Evolutionary conservation across 2,797 vertebrate genomes (phyloP).

Genomic region (Amblyraja radiata): DNA sequence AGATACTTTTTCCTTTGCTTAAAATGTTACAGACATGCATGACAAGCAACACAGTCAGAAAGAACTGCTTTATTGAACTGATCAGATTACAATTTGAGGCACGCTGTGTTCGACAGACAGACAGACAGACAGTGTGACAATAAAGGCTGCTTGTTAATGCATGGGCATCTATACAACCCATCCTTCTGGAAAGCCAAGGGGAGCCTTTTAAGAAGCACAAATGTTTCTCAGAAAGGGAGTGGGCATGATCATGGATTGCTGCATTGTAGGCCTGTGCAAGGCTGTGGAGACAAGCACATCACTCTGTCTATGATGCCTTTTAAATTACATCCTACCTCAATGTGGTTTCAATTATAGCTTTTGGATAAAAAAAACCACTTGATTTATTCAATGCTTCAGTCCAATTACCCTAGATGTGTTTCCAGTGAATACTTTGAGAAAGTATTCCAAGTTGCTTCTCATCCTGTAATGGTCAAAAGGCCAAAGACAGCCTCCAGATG

Average conservation of each 20-base stretch:
- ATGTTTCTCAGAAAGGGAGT: slow-evolving; percentile 34
- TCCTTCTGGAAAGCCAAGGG: slow-evolving; percentile 34
- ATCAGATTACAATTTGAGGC: slow-evolving; percentile 37
- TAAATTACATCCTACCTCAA: slow-evolving; percentile 55
- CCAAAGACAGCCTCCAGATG: slow-evolving; percentile 50
- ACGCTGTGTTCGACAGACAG: slow-evolving; percentile 44
- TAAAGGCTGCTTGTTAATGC: slow-evolving; percentile 44
- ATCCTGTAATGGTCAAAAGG: slow-evolving; percentile 66
- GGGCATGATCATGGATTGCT: slow-evolving; percentile 39
- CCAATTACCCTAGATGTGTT: slow-evolving; percentile 77
- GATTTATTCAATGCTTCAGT: slow-evolving; percentile 82
- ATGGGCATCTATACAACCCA: slow-evolving; percentile 34
- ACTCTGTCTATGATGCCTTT: slow-evolving; percentile 42
- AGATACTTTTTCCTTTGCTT: slow-evolving; percentile 38
- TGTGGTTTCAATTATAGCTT: slow-evolving; percentile 92
- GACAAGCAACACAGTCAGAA: slow-evolving; percentile 31
- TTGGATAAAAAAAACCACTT: slow-evolving; percentile 62
- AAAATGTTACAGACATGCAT: slow-evolving; percentile 34
- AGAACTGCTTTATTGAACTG: slow-evolving; percentile 29
- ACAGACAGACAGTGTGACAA: slow-evolving; percentile 45
- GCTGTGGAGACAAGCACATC: slow-evolving; percentile 45
- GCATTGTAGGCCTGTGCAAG: slow-evolving; percentile 40
- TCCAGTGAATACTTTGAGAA: slow-evolving; percentile 73
- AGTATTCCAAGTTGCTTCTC: slow-evolving; percentile 78
- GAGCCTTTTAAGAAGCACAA: slow-evolving; percentile 36